Evolutionary conservation across 2,113 vertebrate species (phyloP).

Genomic region (Paralichthys olivaceus): DNA sequence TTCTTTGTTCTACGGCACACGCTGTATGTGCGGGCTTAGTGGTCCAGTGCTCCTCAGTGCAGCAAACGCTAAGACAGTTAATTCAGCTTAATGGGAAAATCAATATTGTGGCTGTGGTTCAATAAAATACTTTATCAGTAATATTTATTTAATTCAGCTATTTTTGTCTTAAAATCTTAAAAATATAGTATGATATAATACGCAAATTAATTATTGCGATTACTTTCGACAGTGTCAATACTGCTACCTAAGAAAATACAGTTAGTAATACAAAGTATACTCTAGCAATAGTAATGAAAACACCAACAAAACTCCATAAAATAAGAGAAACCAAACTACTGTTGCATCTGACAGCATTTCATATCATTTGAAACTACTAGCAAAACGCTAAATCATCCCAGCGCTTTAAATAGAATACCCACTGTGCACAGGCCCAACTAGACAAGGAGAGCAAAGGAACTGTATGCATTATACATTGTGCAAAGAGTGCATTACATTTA

Average conservation of each 20-base stretch:
- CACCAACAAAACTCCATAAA: neutral
- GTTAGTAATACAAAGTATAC: neutral
- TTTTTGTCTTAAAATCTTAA: conserved; percentile 12
- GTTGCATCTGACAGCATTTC: neutral
- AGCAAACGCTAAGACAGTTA: conserved; percentile 66
- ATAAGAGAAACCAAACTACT: neutral
- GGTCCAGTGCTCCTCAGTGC: conserved; percentile 56
- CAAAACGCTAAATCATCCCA: conserved; percentile 33
- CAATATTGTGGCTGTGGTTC: conserved; percentile 65
- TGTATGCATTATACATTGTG: conserved; percentile 67
- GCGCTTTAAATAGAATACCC: conserved; percentile 50
- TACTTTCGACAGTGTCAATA: neutral
- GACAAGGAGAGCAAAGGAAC: conserved; percentile 43
- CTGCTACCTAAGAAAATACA: neutral
- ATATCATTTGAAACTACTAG: conserved; percentile 27
- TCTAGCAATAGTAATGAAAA: neutral
- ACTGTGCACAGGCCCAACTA: conserved; percentile 32
- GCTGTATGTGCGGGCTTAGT: conserved; percentile 56
- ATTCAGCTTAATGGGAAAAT: conserved; percentile 72
- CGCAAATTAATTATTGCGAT: neutral
- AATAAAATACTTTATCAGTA: conserved; percentile 45
- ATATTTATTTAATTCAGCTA: conserved; percentile 20
- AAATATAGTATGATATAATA: conserved; percentile 10
- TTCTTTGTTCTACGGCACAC: conserved; percentile 51
- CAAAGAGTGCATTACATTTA: conserved; percentile 64